Evolutionary conservation across 2,888 invertebrate genomes (phyloP).

Genomic region (Ashinkailepas kermadecensis): DNA sequence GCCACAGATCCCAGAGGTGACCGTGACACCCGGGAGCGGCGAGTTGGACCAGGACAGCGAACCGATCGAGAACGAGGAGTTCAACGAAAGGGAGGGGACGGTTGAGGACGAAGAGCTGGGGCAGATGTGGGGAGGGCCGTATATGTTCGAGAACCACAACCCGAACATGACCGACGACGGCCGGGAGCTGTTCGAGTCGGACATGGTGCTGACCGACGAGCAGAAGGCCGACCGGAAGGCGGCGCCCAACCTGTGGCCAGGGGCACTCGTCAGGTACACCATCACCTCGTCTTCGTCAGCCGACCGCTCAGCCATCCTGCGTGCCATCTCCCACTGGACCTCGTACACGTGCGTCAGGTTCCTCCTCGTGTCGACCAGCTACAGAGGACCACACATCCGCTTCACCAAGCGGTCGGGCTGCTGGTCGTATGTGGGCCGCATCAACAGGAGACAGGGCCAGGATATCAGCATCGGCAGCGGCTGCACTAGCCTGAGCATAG

Average conservation of each 20-base stretch:
- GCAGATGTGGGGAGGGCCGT: no score
- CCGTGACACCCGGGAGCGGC: constrained; percentile 35
- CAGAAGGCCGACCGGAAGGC: neutral
- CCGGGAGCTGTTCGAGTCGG: constrained; percentile 35
- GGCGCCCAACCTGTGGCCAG: neutral
- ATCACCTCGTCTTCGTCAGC: neutral
- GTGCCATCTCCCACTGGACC: neutral
- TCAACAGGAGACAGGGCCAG: neutral
- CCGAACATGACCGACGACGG: neutral
- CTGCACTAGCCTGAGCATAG: neutral
- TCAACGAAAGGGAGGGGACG: neutral
- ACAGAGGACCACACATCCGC: neutral
- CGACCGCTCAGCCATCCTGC: neutral
- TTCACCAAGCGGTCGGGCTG: constrained; percentile 4
- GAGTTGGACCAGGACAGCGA: neutral
- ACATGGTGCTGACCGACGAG: neutral
- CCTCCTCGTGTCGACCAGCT: neutral
- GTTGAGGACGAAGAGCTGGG: no score
- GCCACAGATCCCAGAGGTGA: no score
- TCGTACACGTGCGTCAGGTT: constrained; percentile 19
- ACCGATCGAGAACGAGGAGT: neutral
- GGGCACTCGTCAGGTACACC: neutral
- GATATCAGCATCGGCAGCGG: neutral
- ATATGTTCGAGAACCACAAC: neutral
- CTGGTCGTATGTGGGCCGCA: neutral